Percentiles rank a stretch among this genome's conserved stretches.
These are phyloP conservation scores for Zaprionus davidi DNA, from an alignment of 1,140 invertebrate genomes.

Conservation along the genomic window DNA sequence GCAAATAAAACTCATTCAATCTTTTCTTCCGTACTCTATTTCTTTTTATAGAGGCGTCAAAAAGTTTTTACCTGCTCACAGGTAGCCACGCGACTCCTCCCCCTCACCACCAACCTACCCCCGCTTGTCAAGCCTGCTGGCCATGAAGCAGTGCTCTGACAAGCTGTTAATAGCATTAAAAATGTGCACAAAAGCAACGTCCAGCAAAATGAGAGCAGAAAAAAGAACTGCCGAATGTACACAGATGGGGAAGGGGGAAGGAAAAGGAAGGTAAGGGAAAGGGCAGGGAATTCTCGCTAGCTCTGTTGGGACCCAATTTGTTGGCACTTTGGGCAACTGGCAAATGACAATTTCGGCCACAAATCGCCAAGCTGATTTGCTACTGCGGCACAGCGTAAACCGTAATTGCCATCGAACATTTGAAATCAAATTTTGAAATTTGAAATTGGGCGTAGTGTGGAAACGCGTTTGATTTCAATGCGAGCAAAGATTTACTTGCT, in stretches of 20 bases:
- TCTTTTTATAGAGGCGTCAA: constrained; percentile 15
- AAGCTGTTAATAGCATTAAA: constrained; percentile 72
- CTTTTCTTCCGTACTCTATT: neutral
- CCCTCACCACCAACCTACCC: neutral
- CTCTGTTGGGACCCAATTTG: constrained; percentile 18
- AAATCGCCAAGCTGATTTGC: constrained; percentile 31
- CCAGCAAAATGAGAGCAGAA: constrained; percentile 8
- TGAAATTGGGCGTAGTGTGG: neutral
- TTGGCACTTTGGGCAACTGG: constrained; percentile 18
- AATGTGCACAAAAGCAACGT: constrained; percentile 46
- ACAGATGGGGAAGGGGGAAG: no score
- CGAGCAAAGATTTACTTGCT: constrained; percentile 35
- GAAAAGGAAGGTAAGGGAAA: no score
- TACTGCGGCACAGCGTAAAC: constrained; percentile 30
- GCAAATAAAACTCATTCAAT: constrained; percentile 29
- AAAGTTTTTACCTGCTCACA: constrained; percentile 34
- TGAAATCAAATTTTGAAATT: constrained; percentile 17
- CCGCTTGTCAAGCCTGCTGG: constrained; percentile 42
- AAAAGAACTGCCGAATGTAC: neutral
- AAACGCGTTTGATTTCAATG: constrained; percentile 35
- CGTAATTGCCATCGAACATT: constrained; percentile 40
- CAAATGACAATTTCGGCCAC: constrained; percentile 26
- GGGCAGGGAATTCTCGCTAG: neutral
- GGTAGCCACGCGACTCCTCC: neutral
- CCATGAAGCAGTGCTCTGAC: constrained; percentile 49